Evolutionary conservation across 2,113 vertebrate genomes (phyloP), one percentile per base, ranked within the genome.

Genomic region (Aphyosemion australe): DNA sequence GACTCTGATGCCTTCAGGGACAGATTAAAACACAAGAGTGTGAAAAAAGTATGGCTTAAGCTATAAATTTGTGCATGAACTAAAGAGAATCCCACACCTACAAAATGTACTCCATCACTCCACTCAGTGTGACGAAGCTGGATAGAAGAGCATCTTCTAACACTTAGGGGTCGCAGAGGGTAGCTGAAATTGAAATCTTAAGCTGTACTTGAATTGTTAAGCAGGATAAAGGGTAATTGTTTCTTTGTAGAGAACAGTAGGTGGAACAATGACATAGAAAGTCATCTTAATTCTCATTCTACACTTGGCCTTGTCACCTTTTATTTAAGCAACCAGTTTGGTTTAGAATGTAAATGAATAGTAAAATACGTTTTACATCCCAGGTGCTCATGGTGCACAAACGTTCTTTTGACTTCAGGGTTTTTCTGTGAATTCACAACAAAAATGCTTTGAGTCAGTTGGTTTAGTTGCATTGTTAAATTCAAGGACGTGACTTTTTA

Each of bases 141-240:
- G 2, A 57, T 53, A 18, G 21, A 54, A 39, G 61, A 66, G 65
- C 0, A 55, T 69, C 56, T 54, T 43, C 14, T 18, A 9, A 49
- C 52, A 52, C 56, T 57, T 20, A 0, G 34, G 54, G 76, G 67
- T 72, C 57, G 61, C 11, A 42, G 47, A 70, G 60, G 51, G 59
- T 53, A 51, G 47, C 1, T 54, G 20, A 65, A 68, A 71, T 59
- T 70, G 72, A 74, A 75, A 71, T 62, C 42, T 69, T 42, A 14
- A 61, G 73, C 57, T 58, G 56, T 62, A 60, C 72, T 72, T 42
- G 56, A 74, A 59, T 26, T 56, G 43, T 49, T 66, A 53, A 32
- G 46, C 37, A 20, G 48, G 20, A 8, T 18, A 19, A n/a, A 56
- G 48, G 50, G 41, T 68, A 76, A 64, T 68, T 72, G 55, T 81